Base-by-base conservation (phyloP, 64 coral and sea anemone genomes). In the Stylophora pistillata region DNA sequence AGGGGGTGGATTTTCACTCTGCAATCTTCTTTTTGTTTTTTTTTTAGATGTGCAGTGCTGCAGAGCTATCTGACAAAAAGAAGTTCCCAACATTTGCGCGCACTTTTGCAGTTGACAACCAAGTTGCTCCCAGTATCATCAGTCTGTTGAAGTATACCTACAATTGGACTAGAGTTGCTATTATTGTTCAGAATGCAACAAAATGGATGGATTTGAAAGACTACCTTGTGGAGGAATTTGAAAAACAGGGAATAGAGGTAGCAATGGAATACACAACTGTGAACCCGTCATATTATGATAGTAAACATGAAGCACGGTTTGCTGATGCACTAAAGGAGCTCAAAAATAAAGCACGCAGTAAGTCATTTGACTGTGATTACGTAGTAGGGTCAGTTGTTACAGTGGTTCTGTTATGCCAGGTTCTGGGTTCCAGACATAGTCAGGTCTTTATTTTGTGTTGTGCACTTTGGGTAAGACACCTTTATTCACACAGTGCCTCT, bases 31-130 rank as follows among this genome's bases (percentile, higher is more conserved):
- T 68, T 23, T 56, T 18, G 76, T 26, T 78, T 54, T 86, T 15
- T 85, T 32, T 83, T 2, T 75, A 92, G 90, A 92, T 92, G 90
- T 92, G 90, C 5, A 92, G 73, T 56, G 75, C 81, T 56, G 81
- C 90, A n/a, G 90, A 92, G 55, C 29, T 92, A 27, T 86, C 81
- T 54, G 54, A 86, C 26, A 92, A 78, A 75, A 25, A 26, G 23
- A 76, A 86, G n/a, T 92, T 69, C 32, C 90, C 90, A 27, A 86
- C 73, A 6, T 92, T 92, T 58, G 81, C 69, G 23, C 82, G 90
- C 18, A 92, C 90, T 11, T 86, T 86, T 86, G 56, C 90, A 2
- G 90, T 92, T 14, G 81, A 92, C 53, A 68, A 58, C 7, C 83
- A 86, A 78, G 58, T 72, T 28, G 72, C 53, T 4, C 82, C 90